Base-by-base conservation (phyloP, 2,888 invertebrate genomes). In the Cynaeus angustus region DNA sequence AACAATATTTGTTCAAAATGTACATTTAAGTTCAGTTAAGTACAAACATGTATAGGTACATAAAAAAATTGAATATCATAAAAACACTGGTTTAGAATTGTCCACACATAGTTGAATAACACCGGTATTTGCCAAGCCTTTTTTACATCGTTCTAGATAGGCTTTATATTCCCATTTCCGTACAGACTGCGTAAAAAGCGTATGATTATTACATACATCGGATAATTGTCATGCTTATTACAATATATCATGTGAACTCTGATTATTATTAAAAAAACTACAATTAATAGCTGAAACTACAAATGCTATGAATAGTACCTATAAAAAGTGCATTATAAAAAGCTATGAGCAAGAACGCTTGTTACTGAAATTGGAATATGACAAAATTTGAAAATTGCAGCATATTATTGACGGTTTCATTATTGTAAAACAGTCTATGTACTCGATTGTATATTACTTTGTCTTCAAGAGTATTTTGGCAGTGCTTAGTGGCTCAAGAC, bases 401-500 rank as follows among this genome's bases (percentile, higher is more conserved):
- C 13, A 46, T 37, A 56, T 59, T 68, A 56, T 67, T 67, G 67
- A 64, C 38, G 46, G 41, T 30, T 28, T 41, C 9, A 58, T 41
- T 50, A 68, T 62, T 56, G 53, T 56, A 43, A 50, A 69, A 69
- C 64, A 69, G 69, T 69, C 69, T 69, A 66, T 66, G 45, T 56
- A 56, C 66, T 66, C 52, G 56, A 61, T 53, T 68, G 62, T 50
- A 67, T 64, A 53, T 68, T 68, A 65, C 10, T 33, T 38, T 48
- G 65, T 69, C 64, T 55, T 67, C 66, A 66, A 64, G 62, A 70
- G 66, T 70, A 78, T 77, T 78, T 75, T 84, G 84, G 84, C 84
- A 84, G 84, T 84, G 84, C 77, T 76, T 77, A 75, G 83, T 83
- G 84, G 84, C 82, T 83, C 77, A 72, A 73, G 77, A 77, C 72